These are phyloP conservation scores for Diploptera punctata DNA, from an alignment of 2,888 invertebrate species.

Conservation along the genomic window DNA sequence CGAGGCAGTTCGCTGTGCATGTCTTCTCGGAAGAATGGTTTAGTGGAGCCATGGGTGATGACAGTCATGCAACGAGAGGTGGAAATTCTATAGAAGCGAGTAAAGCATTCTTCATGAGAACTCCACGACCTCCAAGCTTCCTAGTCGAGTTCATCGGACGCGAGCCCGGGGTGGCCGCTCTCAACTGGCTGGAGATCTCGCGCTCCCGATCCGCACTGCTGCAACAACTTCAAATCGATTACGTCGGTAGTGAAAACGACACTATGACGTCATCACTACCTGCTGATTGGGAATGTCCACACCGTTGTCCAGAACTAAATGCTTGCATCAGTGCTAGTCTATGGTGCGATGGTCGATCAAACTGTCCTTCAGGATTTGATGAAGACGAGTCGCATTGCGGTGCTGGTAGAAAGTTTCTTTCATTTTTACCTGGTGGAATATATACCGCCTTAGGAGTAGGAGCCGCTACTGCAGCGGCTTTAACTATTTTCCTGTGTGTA, in stretches of 20 bases:
- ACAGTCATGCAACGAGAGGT: constrained; percentile 34
- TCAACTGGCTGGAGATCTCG: constrained; percentile 78
- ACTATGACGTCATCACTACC: constrained; percentile 49
- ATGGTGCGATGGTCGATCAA: constrained; percentile 75
- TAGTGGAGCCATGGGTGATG: constrained; percentile 47
- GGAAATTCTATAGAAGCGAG: constrained; percentile 9
- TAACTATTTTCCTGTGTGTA: constrained; percentile 64
- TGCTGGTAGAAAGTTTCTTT: constrained; percentile 53
- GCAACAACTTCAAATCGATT: constrained; percentile 63
- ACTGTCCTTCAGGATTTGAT: constrained; percentile 73
- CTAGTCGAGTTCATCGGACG: constrained; percentile 72
- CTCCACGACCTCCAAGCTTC: constrained; percentile 57
- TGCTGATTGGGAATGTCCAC: constrained; percentile 63
- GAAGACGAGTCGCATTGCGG: constrained; percentile 74
- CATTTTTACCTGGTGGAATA: constrained; percentile 61
- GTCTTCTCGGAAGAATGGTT: constrained; percentile 84
- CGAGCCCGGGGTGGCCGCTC: constrained; percentile 77
- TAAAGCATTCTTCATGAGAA: constrained; percentile 45
- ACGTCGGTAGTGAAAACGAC: constrained; percentile 57
- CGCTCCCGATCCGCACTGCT: constrained; percentile 67
- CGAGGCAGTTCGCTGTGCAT: constrained; percentile 72
- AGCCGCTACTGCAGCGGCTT: constrained; percentile 63
- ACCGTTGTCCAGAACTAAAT: constrained; percentile 74
- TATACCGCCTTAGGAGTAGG: constrained; percentile 62
- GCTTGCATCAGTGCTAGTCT: constrained; percentile 77